phyloP scores from a whole-genome alignment of 2,797 vertebrate genomes.

The Gobionotothen gibberifrons region DNA sequence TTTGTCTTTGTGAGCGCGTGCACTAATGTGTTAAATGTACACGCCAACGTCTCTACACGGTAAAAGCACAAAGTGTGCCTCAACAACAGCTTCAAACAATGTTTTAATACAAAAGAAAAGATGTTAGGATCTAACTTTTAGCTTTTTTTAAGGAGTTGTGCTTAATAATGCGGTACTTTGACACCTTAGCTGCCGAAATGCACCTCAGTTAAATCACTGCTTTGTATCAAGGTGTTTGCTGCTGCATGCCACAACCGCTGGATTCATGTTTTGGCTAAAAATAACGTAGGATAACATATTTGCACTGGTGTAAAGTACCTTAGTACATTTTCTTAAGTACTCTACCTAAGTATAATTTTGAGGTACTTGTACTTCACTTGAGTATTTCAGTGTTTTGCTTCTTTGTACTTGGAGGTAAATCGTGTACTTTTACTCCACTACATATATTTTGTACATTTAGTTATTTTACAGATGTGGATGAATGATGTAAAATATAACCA shows the following conservation, averaged over 20 bases:
- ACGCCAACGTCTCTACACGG: conserved; percentile 1
- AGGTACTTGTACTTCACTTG: no score
- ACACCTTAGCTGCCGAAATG: conserved; percentile 13
- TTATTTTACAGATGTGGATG: no score
- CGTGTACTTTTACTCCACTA: no score
- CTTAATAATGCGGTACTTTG: conserved; percentile 20
- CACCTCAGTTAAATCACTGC: conserved; percentile 66
- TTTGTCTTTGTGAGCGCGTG: conserved; percentile 20
- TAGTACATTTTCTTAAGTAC: no score
- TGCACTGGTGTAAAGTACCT: no score
- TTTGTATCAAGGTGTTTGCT: conserved; percentile 62
- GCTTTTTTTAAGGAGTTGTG: conserved; percentile 10
- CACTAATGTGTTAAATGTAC: not conserved
- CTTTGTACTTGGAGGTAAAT: no score
- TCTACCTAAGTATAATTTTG: no score
- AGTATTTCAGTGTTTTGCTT: no score
- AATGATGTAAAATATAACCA: no score
- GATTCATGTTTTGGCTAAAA: conserved; percentile 7
- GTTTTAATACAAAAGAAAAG: not conserved
- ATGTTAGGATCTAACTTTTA: conserved; percentile 35
- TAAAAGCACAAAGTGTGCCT: conserved; percentile 34
- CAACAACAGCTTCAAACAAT: no score
- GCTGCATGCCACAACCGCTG: conserved; percentile 13
- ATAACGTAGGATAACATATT: not conserved
- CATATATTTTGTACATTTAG: no score